These are phyloP conservation scores for Antheraea yamamai DNA, from an alignment of 2,888 invertebrate species.

Conservation along the genomic window DNA sequence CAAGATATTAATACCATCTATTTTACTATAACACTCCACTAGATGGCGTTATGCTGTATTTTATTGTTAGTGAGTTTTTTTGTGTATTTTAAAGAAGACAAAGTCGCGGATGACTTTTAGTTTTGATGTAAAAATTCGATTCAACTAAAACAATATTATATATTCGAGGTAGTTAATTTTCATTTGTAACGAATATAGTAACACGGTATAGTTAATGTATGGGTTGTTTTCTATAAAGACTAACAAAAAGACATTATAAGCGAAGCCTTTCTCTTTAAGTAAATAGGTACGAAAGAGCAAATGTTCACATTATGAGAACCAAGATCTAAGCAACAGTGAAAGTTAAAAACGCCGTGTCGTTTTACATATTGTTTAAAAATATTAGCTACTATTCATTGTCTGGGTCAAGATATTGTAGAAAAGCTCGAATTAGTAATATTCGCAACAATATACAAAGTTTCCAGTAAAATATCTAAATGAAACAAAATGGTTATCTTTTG, in stretches of 20 bases:
- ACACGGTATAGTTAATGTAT: neutral
- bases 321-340: conserved; percentile 1
- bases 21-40: too few relatives aligned
- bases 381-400: neutral
- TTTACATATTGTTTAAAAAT: neutral
- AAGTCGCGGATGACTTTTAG: too few relatives aligned
- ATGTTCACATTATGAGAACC: conserved; percentile 7
- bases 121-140: neutral
- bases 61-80: too few relatives aligned
- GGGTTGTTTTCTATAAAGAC: neutral
- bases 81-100: too few relatives aligned
- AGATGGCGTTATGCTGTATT: too few relatives aligned
- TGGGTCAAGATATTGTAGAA: neutral
- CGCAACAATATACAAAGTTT: neutral
- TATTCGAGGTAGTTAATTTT: neutral
- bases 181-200: neutral
- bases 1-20: too few relatives aligned
- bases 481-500: neutral
- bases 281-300: conserved; percentile 12
- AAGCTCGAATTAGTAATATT: neutral
- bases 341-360: neutral
- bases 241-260: neutral
- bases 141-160: neutral
- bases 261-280: conserved; percentile 7
- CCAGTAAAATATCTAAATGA: neutral